Evolutionary conservation across 2,113 vertebrate species (phyloP), one percentile per base, ranked within the genome.

Genomic region (Mormyrus lacerda): DNA sequence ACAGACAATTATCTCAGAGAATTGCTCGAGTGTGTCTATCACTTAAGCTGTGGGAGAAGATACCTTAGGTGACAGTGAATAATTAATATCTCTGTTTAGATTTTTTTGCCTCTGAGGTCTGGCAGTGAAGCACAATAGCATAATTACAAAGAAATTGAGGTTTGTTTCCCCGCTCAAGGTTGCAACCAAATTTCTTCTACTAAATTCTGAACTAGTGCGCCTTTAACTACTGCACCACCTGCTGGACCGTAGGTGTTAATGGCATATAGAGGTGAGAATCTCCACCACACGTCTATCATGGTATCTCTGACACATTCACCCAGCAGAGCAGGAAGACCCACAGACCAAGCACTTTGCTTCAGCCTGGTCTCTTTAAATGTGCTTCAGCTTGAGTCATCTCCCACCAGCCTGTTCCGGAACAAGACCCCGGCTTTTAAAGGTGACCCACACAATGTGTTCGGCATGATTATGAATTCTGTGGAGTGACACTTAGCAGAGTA

Each of bases 401-500:
- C 1, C 27, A 19, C 35, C 73, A 39, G 15, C 73, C 31, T 79
- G 35, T 79, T 79, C 73, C 35, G 1, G 39, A 79, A 42, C 73
- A 82, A 48, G 9, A 69, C 73, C 15, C 47, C 87, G 3, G 5
- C 44, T 85, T 89, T 85, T 76, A 13, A 53, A 85, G 42, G 87
- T 84, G 53, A 91, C 69, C 10, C 48, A 88, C 7, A 55, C 69
- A 55, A 53, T 73, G 19, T 55, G 51, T 90, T 88, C 13, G 73
- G 21, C 15, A 58, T 24, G 47, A 47, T 45, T 17, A 45, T 31
- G 15, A 1, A 13, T 48, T 90, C 58, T 19, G 47, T 89, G 89
- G 90, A 53, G 19, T 91, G 90, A 90, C 82, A 76, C 83, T 88
- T 58, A 89, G 93, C 73, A 79, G 15, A 8, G 73, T 92, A 91